phyloP scores from a whole-genome alignment of 1,140 invertebrate genomes.

The Cheumatopsyche charites region DNA sequence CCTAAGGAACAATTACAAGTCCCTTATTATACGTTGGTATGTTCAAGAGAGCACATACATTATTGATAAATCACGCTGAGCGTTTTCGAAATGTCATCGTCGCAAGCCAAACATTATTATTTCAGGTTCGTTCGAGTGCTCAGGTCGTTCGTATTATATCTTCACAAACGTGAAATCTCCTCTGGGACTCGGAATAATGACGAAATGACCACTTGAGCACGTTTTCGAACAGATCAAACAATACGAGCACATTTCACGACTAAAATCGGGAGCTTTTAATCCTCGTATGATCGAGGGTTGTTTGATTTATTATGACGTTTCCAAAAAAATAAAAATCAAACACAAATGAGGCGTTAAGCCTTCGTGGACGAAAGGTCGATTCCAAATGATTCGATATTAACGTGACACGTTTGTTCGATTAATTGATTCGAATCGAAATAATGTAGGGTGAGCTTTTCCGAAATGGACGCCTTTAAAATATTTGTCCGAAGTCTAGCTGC shows the following conservation, averaged over 20 bases:
- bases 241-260: neutral
- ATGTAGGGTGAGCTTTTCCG: no score
- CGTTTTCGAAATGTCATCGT: conserved; percentile 7
- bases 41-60: no score
- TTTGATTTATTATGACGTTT: neutral
- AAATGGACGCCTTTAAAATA: neutral
- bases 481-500: neutral
- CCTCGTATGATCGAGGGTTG: conserved; percentile 10
- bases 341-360: neutral
- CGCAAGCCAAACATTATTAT: neutral
- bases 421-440: no score
- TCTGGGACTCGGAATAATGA: neutral
- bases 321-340: no score
- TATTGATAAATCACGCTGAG: no score
- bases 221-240: conserved; percentile 26
- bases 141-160: neutral
- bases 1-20: no score
- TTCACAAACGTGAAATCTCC: neutral
- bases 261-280: conserved; percentile 31
- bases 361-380: neutral
- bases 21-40: no score
- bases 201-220: conserved; percentile 26
- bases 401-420: no score
- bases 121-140: neutral
- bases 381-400: no score